Evolutionary conservation across 2,888 invertebrate species (phyloP), one percentile per base, ranked within the genome.

Genomic region (Caenorhabditis zanzibari): DNA sequence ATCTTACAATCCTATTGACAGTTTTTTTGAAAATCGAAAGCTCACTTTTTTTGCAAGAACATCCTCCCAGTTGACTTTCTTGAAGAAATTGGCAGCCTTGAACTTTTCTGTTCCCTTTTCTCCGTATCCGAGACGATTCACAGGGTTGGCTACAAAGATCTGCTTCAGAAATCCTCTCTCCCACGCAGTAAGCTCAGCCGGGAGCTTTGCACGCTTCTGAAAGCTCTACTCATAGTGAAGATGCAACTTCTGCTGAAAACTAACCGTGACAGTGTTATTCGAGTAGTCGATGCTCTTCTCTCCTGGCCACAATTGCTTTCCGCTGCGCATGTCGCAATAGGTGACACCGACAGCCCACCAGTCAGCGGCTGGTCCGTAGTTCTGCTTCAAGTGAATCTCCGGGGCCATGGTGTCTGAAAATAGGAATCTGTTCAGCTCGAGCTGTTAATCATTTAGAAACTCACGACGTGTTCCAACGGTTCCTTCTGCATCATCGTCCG

Each of bases 331-430:
- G 32, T 79, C 79, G 26, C 79, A 79, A 14, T 64, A 71, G 2
- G 79, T 71, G 41, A 79, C 63, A 24, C 64, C 79, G 19, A 79
- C 79, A 1, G 79, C 54, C 79, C 79, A 79, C 79, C 79, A 79
- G 22, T 79, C 79, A 3, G 63, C 22, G 2, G 71, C 54, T n/a
- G 63, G 41, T 16, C 79, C 79, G 14, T 79, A 79, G 10, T 5
- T 7, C 6, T 72, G 28, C n/a, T 71, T 54, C 56, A 64, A 7
- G 9, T 64, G 56, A 7, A 79, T 32, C 24, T 79, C 79, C 12
- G 79, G 79, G 2, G 79, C 79, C 79, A 79, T 79, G 1, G 61
- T 64, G 24, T 79, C 79, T 79, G 59, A 35, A 76, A 76, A 54
- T 24, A 10, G 24, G 6, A 1, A 16, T 9, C 49, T 64, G n/a